Evolutionary conservation across 1,140 invertebrate genomes (phyloP).

Genomic region (Zaprionus nigranus): DNA sequence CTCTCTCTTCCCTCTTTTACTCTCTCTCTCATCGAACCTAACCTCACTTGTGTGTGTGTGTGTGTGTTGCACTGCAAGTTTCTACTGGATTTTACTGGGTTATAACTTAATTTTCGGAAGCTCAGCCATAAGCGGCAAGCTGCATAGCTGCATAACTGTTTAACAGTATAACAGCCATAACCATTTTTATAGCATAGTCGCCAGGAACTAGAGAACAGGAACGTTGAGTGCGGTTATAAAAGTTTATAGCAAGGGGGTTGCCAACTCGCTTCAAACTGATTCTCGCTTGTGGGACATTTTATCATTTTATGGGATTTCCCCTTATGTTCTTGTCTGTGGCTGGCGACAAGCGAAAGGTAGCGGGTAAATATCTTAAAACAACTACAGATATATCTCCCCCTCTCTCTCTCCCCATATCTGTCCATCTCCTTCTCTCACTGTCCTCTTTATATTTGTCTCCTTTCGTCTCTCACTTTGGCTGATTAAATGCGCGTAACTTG

Average conservation of each 20-base stretch:
- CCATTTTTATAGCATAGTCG: not conserved
- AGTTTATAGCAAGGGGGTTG: not conserved
- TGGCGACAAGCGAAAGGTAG: not conserved
- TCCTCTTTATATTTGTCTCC: not conserved
- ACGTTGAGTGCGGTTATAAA: slow-evolving; percentile 8
- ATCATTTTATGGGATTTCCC: not conserved
- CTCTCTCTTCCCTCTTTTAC: no score
- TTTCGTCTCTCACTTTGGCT: not conserved
- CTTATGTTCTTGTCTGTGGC: not conserved
- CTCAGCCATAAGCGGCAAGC: not conserved
- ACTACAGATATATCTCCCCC: no score
- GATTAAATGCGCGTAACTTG: slow-evolving; percentile 20
- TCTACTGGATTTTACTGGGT: not conserved
- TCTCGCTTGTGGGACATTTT: slow-evolving; percentile 2
- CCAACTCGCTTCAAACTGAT: slow-evolving; percentile 9
- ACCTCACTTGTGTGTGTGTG: not conserved
- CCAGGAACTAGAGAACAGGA: not conserved
- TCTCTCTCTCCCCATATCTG: not conserved
- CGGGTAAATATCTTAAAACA: not conserved
- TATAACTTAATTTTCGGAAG: slow-evolving; percentile 6
- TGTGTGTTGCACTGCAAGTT: not conserved
- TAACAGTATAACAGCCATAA: slow-evolving; percentile 3
- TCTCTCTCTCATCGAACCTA: not conserved
- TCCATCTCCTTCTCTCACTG: not conserved
- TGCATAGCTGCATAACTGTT: slow-evolving; percentile 1